Percentiles rank a stretch among this genome's conserved stretches.
These are phyloP conservation scores for Muscina levida DNA, from an alignment of 2,888 invertebrate species.

Conservation along the genomic window DNA sequence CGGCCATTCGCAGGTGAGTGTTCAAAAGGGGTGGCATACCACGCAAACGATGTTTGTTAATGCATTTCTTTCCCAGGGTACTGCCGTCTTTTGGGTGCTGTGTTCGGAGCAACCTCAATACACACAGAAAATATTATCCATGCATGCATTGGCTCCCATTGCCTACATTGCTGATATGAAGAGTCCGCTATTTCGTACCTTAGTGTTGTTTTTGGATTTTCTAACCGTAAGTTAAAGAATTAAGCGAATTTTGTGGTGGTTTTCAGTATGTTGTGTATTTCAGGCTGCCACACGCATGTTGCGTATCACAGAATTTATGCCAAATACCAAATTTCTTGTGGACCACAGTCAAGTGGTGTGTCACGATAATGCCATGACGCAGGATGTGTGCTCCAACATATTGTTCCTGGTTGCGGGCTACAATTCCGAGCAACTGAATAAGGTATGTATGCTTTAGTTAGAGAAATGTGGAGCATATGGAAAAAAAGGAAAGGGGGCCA, in stretches of 20 bases:
- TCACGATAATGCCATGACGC: conserved; percentile 80
- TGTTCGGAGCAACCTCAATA: conserved; percentile 81
- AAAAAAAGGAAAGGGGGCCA: too few relatives aligned
- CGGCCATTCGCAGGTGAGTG: conserved; percentile 87
- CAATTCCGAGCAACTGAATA: conserved; percentile 82
- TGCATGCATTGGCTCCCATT: conserved; percentile 83
- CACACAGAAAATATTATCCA: conserved; percentile 81
- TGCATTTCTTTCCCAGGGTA: conserved; percentile 79
- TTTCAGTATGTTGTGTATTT: conserved; percentile 33
- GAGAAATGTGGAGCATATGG: too few relatives aligned
- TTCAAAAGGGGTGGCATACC: neutral
- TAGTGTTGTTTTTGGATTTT: conserved; percentile 77
- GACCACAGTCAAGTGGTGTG: conserved; percentile 80
- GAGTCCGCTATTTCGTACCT: conserved; percentile 79
- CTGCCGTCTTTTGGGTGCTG: conserved; percentile 82
- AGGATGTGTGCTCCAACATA: conserved; percentile 82
- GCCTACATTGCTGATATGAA: conserved; percentile 81
- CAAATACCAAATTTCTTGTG: conserved; percentile 78
- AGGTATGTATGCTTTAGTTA: conserved; percentile 78
- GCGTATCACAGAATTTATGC: conserved; percentile 79
- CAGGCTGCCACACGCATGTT: conserved; percentile 78
- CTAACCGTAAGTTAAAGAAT: conserved; percentile 74
- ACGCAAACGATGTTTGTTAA: neutral
- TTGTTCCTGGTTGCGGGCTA: conserved; percentile 84
- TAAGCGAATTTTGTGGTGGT: conserved; percentile 10